Evolutionary conservation across 2,888 invertebrate genomes (phyloP), one percentile per base, ranked within the genome.

Genomic region (Sturmia bella): DNA sequence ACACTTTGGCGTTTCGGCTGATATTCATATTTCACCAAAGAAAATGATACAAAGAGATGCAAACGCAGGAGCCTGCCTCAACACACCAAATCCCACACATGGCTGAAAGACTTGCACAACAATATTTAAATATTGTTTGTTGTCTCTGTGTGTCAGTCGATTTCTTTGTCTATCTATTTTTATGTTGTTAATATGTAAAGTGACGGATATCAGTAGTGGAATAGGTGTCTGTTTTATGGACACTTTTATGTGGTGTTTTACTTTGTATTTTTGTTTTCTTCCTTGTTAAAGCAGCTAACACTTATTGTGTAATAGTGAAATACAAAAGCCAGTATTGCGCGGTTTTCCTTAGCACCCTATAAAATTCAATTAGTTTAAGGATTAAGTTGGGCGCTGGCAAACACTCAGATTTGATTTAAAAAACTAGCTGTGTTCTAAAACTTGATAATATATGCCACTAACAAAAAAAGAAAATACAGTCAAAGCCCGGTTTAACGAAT

Each of bases 201-300:
- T 82, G 81, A 82, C 74, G 69, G 74, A 78, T 74, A 70, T 74
- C 73, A 78, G 69, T 52, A 69, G 73, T 43, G 52, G 73, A 78
- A 74, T 57, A 82, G 81, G 81, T 82, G 81, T 78, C 81, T 74
- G 52, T 73, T 81, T 81, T 74, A 82, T 78, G 69, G 69, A 69
- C 77, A 77, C 37, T 64, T 81, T 57, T 81, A 63, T 76, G 39
- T 72, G 54, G 37, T 24, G 50, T 64, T 68, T 68, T 32, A 48
- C 54, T 48, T 68, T 32, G 15, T 17, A 6, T 21, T 4, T 52
- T 61, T 61, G 17, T 48, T 63, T 12, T 43, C 24, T 50, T 15
- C 13, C 13, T 52, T 11, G 19, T 24, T 68, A 41, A 61, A 21
- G 69, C 27, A 72, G n/a, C 70, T 56, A 76, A 61, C 50, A 76